Evolutionary conservation across 92 coral and sea anemone species (phyloP).

Genomic region (Porites cylindrica): DNA sequence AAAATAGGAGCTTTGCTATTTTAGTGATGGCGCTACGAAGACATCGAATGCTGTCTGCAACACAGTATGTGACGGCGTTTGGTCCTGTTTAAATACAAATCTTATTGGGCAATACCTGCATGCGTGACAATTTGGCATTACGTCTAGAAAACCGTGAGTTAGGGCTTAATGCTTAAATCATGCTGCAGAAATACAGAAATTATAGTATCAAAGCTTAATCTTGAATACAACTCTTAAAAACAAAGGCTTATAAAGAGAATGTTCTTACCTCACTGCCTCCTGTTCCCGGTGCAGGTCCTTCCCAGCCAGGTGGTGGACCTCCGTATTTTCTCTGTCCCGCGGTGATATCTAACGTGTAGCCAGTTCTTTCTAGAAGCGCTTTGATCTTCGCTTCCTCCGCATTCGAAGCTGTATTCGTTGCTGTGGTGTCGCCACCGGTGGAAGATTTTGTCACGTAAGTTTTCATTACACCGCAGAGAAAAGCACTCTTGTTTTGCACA

Average conservation of each 20-base stretch:
- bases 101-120: too few relatives aligned
- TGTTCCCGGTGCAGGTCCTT: constrained; percentile 93
- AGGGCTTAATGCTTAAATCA: too few relatives aligned
- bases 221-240: background rate
- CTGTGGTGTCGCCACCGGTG: constrained; percentile 43
- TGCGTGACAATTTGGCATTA: too few relatives aligned
- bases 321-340: constrained; percentile 99
- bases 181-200: too few relatives aligned
- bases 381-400: constrained; percentile 92
- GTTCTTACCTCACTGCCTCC: constrained; percentile 87
- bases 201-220: too few relatives aligned
- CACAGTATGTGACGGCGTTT: too few relatives aligned
- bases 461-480: constrained; percentile 92
- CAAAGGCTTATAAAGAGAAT: background rate
- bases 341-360: constrained; percentile 94
- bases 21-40: too few relatives aligned
- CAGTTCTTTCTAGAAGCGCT: constrained; percentile 95
- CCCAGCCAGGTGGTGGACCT: constrained; percentile 99
- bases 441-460: constrained; percentile 82
- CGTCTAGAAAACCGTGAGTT: too few relatives aligned
- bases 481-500: constrained; percentile 93
- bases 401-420: constrained; percentile 70
- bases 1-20: too few relatives aligned
- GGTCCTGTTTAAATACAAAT: too few relatives aligned
- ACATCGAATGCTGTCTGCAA: too few relatives aligned